A percentile compares a stretch with the other conserved stretches of the same genome.
phyloP scores from a whole-genome alignment of 2,113 vertebrate genomes.

The Malaclemys terrapin region DNA sequence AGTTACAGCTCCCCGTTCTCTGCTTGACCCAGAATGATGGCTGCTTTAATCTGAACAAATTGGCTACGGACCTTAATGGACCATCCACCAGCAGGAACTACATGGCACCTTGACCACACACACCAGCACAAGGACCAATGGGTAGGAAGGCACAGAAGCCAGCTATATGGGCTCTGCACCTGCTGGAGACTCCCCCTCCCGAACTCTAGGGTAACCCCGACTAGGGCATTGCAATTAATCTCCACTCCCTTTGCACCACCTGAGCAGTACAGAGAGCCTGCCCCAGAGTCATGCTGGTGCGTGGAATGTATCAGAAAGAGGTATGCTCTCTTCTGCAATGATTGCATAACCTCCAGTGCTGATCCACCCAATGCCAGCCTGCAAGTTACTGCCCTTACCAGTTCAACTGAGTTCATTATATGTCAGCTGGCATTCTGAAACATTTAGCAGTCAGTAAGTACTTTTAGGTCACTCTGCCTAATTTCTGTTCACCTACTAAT shows the following conservation, averaged over 20 bases:
- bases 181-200: not conserved
- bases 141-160: not conserved
- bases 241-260: not conserved
- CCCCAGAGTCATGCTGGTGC: not conserved
- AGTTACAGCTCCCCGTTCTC: not conserved
- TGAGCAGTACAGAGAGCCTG: not conserved
- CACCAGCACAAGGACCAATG: accelerated
- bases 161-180: not conserved
- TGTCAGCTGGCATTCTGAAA: not conserved
- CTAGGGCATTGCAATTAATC: not conserved
- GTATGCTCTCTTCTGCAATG: too few relatives aligned
- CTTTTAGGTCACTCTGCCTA: not conserved
- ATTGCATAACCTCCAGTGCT: too few relatives aligned
- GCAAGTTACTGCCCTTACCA: too few relatives aligned
- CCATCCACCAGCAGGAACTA: not conserved
- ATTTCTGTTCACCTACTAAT: not conserved
- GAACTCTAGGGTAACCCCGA: accelerated
- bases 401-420: not conserved
- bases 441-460: not conserved
- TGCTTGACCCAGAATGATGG: not conserved
- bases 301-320: not conserved
- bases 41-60: not conserved
- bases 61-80: not conserved
- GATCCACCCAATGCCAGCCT: not conserved
- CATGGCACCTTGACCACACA: not conserved